Percentiles rank a stretch among this genome's conserved stretches.
These are phyloP conservation scores for Cheilosia pagana DNA, from an alignment of 2,888 invertebrate species.

Conservation along the genomic window DNA sequence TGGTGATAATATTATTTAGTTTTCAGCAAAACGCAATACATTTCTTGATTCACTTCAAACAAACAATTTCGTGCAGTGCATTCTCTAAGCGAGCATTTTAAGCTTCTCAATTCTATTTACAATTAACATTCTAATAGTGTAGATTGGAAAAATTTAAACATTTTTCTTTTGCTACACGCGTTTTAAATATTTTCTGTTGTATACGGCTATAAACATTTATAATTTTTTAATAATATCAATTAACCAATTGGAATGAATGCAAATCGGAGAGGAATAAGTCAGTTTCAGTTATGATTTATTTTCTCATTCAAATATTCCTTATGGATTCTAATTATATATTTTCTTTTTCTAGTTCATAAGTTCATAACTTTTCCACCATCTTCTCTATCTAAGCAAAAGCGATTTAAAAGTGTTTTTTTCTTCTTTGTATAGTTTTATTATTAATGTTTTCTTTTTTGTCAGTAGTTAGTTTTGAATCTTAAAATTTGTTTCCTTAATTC, in stretches of 20 bases:
- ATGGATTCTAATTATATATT: slow-evolving; percentile 7
- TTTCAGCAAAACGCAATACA: neutral
- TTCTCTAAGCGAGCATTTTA: slow-evolving; percentile 25
- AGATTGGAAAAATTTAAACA: slow-evolving; percentile 27
- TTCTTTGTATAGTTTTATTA: slow-evolving; percentile 25
- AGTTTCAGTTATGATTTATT: slow-evolving; percentile 28
- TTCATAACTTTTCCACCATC: slow-evolving; percentile 56
- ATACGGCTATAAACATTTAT: slow-evolving; percentile 40
- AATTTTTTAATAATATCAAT: slow-evolving; percentile 50
- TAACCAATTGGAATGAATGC: slow-evolving; percentile 64
- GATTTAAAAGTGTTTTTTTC: slow-evolving; percentile 43
- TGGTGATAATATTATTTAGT: neutral
- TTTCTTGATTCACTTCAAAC: slow-evolving; percentile 13
- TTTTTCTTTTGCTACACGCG: slow-evolving; percentile 20
- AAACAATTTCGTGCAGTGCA: slow-evolving; percentile 20
- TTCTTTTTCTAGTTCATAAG: slow-evolving; percentile 31
- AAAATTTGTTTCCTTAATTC: slow-evolving; percentile 61
- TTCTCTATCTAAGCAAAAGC: slow-evolving; percentile 71
- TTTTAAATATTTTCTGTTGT: slow-evolving; percentile 22
- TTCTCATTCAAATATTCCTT: slow-evolving; percentile 17
- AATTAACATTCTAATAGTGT: slow-evolving; percentile 45
- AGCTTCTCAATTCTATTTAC: slow-evolving; percentile 35
- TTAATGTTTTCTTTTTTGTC: slow-evolving; percentile 38
- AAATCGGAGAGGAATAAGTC: slow-evolving; percentile 57
- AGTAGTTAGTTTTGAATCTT: slow-evolving; percentile 60